These are phyloP conservation scores for Stylophora pistillata DNA, from an alignment of 64 coral and sea anemone species.

Conservation along the genomic window DNA sequence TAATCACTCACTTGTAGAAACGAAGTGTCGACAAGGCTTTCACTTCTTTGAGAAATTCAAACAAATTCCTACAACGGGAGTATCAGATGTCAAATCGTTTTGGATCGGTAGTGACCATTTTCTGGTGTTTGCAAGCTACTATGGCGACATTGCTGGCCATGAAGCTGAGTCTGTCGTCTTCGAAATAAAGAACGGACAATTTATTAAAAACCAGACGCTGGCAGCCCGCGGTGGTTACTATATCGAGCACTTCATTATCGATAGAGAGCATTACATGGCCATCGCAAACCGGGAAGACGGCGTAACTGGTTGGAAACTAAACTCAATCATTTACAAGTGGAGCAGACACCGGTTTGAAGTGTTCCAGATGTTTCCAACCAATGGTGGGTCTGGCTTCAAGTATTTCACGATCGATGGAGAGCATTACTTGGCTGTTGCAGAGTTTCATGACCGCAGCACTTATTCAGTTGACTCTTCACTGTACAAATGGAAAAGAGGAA, in stretches of 20 bases:
- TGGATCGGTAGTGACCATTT: neutral
- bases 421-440: neutral
- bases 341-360: neutral
- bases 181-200: neutral
- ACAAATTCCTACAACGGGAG: slow-evolving; percentile 20
- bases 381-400: neutral
- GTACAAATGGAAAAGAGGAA: neutral
- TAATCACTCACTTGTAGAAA: neutral
- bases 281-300: neutral
- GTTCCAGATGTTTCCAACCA: slow-evolving; percentile 11
- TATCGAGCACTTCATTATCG: neutral
- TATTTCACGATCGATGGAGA: slow-evolving; percentile 1
- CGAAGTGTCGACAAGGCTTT: neutral
- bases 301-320: neutral
- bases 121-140: neutral
- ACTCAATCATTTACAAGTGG: slow-evolving; percentile 27
- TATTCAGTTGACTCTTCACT: neutral
- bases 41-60: slow-evolving; percentile 30
- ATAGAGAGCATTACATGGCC: neutral
- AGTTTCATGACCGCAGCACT: neutral
- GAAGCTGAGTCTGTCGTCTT: slow-evolving; percentile 6
- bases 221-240: neutral
- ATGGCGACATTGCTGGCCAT: neutral
- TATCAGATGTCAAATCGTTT: neutral
- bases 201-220: neutral